These are phyloP conservation scores for Chelmon rostratus DNA, from an alignment of 2,797 vertebrate species.

Conservation along the genomic window DNA sequence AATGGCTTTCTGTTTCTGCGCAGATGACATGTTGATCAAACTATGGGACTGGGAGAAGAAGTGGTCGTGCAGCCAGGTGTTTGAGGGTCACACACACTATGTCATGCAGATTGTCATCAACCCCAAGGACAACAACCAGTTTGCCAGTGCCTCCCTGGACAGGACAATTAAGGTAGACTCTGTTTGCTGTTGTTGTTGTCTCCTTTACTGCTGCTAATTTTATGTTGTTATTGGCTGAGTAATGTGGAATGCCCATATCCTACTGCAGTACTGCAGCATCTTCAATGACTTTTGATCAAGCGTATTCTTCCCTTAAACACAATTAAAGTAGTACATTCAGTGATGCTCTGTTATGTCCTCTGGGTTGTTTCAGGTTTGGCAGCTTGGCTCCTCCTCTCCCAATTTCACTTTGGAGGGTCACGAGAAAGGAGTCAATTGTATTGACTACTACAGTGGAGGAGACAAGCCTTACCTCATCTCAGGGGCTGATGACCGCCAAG, in stretches of 20 bases:
- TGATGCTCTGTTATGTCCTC: conserved; percentile 18
- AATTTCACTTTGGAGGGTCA: conserved; percentile 99
- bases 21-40: conserved; percentile 99
- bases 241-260: not conserved
- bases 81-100: conserved; percentile 98
- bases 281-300: not conserved
- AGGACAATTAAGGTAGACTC: conserved; percentile 95
- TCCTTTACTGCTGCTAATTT: not conserved
- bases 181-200: not conserved
- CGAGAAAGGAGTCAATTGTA: conserved; percentile 98
- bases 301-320: not conserved
- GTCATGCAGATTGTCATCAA: conserved; percentile 99
- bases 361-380: conserved; percentile 91
- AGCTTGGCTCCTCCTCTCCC: conserved; percentile 96
- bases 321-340: not conserved
- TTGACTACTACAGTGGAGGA: conserved; percentile 98
- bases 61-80: conserved; percentile 98
- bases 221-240: not conserved
- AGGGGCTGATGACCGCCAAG: conserved; percentile 96
- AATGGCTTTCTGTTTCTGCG: conserved; percentile 50
- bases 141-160: conserved; percentile 97
- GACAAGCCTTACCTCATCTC: conserved; percentile 99
- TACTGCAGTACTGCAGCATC: not conserved
- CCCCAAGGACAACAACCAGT: conserved; percentile 99
- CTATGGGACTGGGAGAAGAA: conserved; percentile 99